Base-by-base conservation (phyloP, 2,797 vertebrate species). In the Rhinogobio ventralis region DNA sequence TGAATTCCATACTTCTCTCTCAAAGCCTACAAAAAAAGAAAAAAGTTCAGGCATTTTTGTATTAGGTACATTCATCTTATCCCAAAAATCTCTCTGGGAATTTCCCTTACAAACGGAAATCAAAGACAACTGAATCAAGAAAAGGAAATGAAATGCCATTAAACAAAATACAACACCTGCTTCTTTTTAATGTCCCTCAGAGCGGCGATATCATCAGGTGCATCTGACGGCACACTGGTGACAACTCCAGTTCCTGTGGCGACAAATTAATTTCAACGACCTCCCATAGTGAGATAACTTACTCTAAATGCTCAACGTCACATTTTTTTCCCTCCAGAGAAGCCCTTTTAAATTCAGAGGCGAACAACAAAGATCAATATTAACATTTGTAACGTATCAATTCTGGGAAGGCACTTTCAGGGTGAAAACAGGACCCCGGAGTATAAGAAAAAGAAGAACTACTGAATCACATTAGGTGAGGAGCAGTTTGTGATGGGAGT, bases 151-250 rank as follows among this genome's bases (percentile, higher is more conserved):
- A 30, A 51, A 57, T 28, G 19, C 60, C 81, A 81, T 19, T 51
- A 83, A 30, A 76, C 51, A 77, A n/a, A 68, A 67, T 5, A 89
- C n/a, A 90, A 90, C 84, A 97, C 98, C 94, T 96, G 97, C 88
- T 99, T 99, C 92, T 99, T 99, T 91, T 99, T 99, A 90, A 99
- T 87, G 91, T 99, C 98, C 90, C 97, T 95, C 82, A 99, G 93
- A 74, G 98, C 98, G 82, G 97, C 96, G 57, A 98, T 94, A 90
- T 99, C 98, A 94, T 99, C 98, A 0, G 98, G 98, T 53, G 98
- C 93, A 87, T 99, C 98, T 4, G 98, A 99, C 7, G 98, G 98
- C 82, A 99, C 98, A 19, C 98, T 98, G 72, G 97, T 97, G 74
- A 99, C 98, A 13, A 99, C 94, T 14, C 98, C 98, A 4, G 98